phyloP scores from a whole-genome alignment of 2,113 vertebrate species.

The Puntigrus tetrazona region DNA sequence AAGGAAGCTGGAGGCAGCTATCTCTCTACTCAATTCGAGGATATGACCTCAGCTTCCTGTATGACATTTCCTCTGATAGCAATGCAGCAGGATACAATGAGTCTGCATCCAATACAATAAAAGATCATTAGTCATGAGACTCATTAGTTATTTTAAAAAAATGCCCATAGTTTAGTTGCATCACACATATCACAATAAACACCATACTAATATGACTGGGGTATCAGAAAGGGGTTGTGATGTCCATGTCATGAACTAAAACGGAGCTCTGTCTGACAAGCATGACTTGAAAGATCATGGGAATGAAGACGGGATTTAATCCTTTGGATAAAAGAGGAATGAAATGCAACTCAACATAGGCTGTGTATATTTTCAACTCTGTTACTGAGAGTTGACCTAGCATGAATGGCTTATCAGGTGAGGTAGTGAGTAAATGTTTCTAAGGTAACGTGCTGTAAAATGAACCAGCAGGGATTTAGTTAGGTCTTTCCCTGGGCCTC shows the following conservation, averaged over 20 bases:
- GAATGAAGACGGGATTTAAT: not conserved
- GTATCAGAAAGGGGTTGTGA: not conserved
- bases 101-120: conserved; percentile 7
- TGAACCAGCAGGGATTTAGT: conserved; percentile 4
- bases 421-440: conserved; percentile 15
- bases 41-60: conserved; percentile 73
- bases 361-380: not conserved
- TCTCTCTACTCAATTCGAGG: conserved; percentile 70
- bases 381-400: not conserved
- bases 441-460: not conserved
- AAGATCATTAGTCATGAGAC: not conserved
- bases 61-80: conserved; percentile 44
- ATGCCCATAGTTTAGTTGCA: not conserved
- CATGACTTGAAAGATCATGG: not conserved
- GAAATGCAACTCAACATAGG: not conserved
- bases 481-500: conserved; percentile 36
- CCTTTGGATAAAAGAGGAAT: not conserved
- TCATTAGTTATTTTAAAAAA: not conserved
- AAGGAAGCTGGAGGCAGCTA: conserved; percentile 47
- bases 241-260: not conserved
- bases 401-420: conserved; percentile 1
- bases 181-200: not conserved
- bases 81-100: not conserved
- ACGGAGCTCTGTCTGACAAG: not conserved
- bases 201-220: not conserved